These are phyloP conservation scores for Dendroctonus valens DNA, from an alignment of 1,140 invertebrate species.

Conservation along the genomic window DNA sequence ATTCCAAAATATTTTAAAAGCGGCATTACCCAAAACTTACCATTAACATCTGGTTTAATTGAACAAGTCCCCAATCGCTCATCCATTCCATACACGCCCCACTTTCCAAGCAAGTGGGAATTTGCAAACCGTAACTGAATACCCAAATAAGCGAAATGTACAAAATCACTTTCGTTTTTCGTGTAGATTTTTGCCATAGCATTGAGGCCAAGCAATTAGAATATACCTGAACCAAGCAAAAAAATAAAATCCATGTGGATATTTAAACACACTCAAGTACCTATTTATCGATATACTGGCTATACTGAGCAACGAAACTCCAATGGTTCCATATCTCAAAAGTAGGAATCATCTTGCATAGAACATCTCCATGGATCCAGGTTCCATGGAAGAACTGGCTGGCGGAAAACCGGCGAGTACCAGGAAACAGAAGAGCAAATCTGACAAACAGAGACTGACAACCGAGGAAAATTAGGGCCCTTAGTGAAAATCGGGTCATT, in stretches of 20 bases:
- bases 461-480: conserved; percentile 33
- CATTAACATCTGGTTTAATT: conserved; percentile 68
- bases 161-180: conserved; percentile 71
- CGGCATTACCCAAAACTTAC: conserved; percentile 39
- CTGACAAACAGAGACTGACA: conserved; percentile 80
- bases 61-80: conserved; percentile 76
- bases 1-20: conserved; percentile 2
- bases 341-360: conserved; percentile 78
- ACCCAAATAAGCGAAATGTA: conserved; percentile 84
- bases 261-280: too few relatives aligned
- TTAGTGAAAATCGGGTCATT: conserved; percentile 7
- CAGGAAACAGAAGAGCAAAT: conserved; percentile 79
- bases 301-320: conserved; percentile 82
- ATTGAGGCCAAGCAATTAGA: conserved; percentile 81
- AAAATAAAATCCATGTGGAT: neutral
- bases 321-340: conserved; percentile 83
- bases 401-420: conserved; percentile 82
- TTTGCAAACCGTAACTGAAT: conserved; percentile 80
- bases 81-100: conserved; percentile 82
- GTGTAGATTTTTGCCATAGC: conserved; percentile 78
- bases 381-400: conserved; percentile 74
- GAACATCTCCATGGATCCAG: conserved; percentile 69
- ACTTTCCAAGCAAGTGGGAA: conserved; percentile 77
- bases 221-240: conserved; percentile 58
- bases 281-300: conserved; percentile 86